Base-by-base conservation (phyloP, 2,888 invertebrate genomes). In the Eristalis intricaria region DNA sequence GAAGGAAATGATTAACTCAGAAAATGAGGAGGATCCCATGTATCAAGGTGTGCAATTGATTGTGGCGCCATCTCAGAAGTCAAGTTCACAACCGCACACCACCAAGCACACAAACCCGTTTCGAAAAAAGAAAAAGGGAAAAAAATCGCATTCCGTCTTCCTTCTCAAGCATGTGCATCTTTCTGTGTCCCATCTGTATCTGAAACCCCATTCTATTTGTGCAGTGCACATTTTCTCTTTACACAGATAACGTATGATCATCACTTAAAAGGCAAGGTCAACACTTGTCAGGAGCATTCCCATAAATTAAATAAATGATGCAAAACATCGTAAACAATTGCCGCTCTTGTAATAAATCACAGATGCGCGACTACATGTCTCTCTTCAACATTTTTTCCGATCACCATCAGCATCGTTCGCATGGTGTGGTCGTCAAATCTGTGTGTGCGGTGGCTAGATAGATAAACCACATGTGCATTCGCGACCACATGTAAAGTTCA, bases 251-350 rank as follows among this genome's bases (percentile, higher is more conserved):
- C 82, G 65, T 64, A 64, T 77, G 85, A 85, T 85, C 76, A 73
- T 77, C 73, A 73, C 50, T 76, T 73, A 50, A 69, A 70, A 78
- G 83, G 77, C 87, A 87, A 87, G 87, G 87, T 87, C 87, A 87
- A 69, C 84, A 79, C 87, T 87, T 76, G 87, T 63, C 75, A 76
- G 84, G 79, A 73, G 87, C 75, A 84, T 84, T 84, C 75, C 71
- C 79, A 87, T 87, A 87, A 87, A 87, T 87, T 84, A 84, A 84
- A 76, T 84, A 84, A 87, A 87, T 84, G 87, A 87, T 87, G 87
- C 84, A 79, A 79, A 87, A 68, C 87, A 83, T 76, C 84, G 65
- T 84, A 79, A 84, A 87, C 87, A 87, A 87, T 79, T 84, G 87
- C 75, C 79, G 84, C 84, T 87, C 76, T 84, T 84, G 73, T 84